A percentile compares a stretch with the other conserved stretches of the same genome.
These are phyloP conservation scores for Numenius phaeopus DNA, from an alignment of 2,797 vertebrate species.

Conservation along the genomic window DNA sequence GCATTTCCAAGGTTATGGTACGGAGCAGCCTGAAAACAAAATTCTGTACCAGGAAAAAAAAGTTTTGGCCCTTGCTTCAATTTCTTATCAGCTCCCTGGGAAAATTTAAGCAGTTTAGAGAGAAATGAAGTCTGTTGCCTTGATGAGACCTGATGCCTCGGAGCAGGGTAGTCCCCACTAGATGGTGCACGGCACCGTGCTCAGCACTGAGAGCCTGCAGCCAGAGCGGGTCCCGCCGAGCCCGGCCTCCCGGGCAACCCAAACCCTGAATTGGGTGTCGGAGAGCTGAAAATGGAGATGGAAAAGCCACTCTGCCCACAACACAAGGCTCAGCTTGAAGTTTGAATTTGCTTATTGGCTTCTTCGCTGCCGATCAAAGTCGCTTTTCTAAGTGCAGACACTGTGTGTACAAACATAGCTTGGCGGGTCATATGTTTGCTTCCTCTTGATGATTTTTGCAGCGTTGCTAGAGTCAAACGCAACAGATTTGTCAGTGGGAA, in stretches of 20 bases:
- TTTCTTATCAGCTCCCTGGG: neutral
- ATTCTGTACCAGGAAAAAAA: neutral
- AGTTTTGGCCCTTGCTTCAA: neutral
- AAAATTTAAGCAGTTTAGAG: neutral
- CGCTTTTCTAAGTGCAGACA: neutral
- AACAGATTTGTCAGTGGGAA: neutral
- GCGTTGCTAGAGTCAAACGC: neutral
- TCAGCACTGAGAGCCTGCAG: neutral
- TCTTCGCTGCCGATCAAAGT: neutral
- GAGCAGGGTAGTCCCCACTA: conserved; percentile 50
- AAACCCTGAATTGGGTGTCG: fast-evolving
- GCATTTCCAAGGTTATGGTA: neutral
- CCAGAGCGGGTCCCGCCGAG: neutral
- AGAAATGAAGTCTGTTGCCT: neutral
- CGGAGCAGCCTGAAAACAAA: neutral
- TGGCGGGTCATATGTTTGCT: neutral
- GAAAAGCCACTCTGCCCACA: neutral
- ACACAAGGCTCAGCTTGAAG: neutral
- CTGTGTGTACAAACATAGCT: fast-evolving
- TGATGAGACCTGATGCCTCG: neutral
- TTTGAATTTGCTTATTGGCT: neutral
- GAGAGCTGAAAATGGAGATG: neutral
- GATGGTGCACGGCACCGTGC: conserved; percentile 51
- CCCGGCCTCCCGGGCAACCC: neutral
- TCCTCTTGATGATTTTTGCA: neutral